Conservation (phyloP, 1,140 invertebrate species). For the Coelopa frigida region DNA sequence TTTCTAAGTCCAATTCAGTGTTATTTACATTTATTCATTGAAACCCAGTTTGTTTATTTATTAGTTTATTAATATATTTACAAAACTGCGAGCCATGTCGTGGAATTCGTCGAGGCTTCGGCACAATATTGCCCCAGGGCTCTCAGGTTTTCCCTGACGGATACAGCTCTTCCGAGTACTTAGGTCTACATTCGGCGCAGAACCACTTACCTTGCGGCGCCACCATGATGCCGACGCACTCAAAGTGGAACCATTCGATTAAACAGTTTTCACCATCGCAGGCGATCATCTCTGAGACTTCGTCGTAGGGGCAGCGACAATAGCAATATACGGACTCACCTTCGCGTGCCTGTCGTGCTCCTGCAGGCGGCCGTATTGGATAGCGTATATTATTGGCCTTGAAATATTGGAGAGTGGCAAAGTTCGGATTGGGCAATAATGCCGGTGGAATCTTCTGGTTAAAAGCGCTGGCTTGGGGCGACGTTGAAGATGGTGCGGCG, state of each 20-base stretch:
- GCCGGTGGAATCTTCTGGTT: conserved; percentile 43
- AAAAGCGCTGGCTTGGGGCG: conserved; percentile 47
- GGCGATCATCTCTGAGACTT: conserved; percentile 94
- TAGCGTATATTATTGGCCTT: conserved; percentile 42
- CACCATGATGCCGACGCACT: conserved; percentile 91
- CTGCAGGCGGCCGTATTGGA: conserved; percentile 46
- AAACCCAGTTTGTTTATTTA: too few relatives aligned
- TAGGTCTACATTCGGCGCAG: conserved; percentile 78
- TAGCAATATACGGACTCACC: conserved; percentile 81
- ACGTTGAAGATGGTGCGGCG: conserved; percentile 44
- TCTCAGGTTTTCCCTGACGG: too few relatives aligned
- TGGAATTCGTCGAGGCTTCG: too few relatives aligned
- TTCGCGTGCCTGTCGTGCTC: conserved; percentile 48
- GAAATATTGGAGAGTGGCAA: conserved; percentile 38
- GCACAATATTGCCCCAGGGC: too few relatives aligned
- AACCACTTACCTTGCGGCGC: conserved; percentile 96
- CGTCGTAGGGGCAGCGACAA: conserved; percentile 91
- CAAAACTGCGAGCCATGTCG: too few relatives aligned
- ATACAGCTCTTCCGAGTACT: conserved; percentile 40
- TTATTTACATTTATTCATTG: too few relatives aligned
- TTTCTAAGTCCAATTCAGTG: too few relatives aligned
- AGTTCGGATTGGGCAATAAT: conserved; percentile 42
- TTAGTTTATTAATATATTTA: too few relatives aligned
- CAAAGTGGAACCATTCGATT: conserved; percentile 98
- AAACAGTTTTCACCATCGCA: conserved; percentile 88